Base-by-base conservation (phyloP, 2,113 vertebrate genomes). In the Otolemur garnettii region DNA sequence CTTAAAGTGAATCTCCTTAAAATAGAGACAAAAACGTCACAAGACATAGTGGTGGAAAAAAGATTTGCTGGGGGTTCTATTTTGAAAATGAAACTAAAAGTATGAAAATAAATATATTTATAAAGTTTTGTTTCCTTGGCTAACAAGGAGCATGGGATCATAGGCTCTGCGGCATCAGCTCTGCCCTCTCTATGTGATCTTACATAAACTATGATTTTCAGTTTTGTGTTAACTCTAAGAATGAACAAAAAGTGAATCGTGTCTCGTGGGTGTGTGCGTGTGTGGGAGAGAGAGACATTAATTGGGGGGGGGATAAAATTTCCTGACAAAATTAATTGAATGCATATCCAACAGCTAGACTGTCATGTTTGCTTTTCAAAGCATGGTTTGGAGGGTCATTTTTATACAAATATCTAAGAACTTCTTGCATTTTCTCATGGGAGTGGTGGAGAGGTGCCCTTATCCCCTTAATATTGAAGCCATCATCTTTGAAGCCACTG, bases 41-140 rank as follows among this genome's bases (percentile, higher is more conserved):
- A 57, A 53, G n/a, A 55, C 81, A 75, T 22, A 24, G 33, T 5
- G 13, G n/a, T 33, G 6, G 68, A 26, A 72, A 72, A 74, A 82
- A 80, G 9, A 64, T 87, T 82, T 81, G 18, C 26, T 28, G 69
- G 68, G 42, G 13, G n/a, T 38, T 86, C 26, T 62, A 17, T 72
- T 80, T 45, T 62, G 69, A 55, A 90, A 90, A 62, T 94, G 35
- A 92, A 84, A 84, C 66, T 28, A 45, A 72, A 72, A 80, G 72
- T 66, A 18, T n/a, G 60, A 45, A 82, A 87, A 71, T 22, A 38
- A 81, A 19, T 28, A 12, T 53, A 33, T 53, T 83, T 75, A 21
- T n/a, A 75, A 69, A 68, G 59, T 60, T 66, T 93, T 69, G 83
- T 50, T 93, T 50, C 60, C 57, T 64, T 82, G 77, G 4, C 42